Percentiles rank a stretch among this genome's conserved stretches.
These are phyloP conservation scores for Verasper variegatus DNA, from an alignment of 2,113 vertebrate genomes.

Conservation along the genomic window DNA sequence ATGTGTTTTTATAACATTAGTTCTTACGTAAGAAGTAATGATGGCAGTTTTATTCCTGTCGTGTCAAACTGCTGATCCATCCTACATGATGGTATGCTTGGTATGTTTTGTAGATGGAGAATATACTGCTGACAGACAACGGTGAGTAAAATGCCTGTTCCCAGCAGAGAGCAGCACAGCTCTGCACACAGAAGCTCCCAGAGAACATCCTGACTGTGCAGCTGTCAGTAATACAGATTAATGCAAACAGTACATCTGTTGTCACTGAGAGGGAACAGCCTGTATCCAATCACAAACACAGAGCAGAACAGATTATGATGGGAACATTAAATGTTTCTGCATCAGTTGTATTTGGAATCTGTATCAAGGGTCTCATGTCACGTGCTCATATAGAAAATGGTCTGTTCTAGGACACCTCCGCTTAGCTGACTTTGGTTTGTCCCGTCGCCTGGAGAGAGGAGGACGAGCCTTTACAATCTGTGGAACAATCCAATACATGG, in stretches of 20 bases:
- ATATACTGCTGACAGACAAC: constrained; percentile 92
- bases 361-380: not conserved
- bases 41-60: too few relatives aligned
- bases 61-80: too few relatives aligned
- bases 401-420: constrained; percentile 90
- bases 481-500: constrained; percentile 97
- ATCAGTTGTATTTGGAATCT: not conserved
- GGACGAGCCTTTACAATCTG: constrained; percentile 93
- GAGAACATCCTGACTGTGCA: constrained; percentile 13
- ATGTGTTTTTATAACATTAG: not conserved
- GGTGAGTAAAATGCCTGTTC: constrained; percentile 79
- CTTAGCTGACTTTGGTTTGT: constrained; percentile 94
- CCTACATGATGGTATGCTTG: not conserved
- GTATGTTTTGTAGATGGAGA: constrained; percentile 90
- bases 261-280: not conserved
- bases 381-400: constrained; percentile 15
- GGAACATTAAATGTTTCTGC: not conserved
- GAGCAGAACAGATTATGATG: not conserved
- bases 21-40: too few relatives aligned
- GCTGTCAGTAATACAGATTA: not conserved
- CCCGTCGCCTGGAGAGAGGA: constrained; percentile 87
- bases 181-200: constrained; percentile 38
- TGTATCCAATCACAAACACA: constrained; percentile 1
- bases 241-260: constrained; percentile 24
- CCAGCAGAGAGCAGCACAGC: constrained; percentile 69